Evolutionary conservation across 2,113 vertebrate genomes (phyloP).

Genomic region (Brachyhypopomus gauderio): DNA sequence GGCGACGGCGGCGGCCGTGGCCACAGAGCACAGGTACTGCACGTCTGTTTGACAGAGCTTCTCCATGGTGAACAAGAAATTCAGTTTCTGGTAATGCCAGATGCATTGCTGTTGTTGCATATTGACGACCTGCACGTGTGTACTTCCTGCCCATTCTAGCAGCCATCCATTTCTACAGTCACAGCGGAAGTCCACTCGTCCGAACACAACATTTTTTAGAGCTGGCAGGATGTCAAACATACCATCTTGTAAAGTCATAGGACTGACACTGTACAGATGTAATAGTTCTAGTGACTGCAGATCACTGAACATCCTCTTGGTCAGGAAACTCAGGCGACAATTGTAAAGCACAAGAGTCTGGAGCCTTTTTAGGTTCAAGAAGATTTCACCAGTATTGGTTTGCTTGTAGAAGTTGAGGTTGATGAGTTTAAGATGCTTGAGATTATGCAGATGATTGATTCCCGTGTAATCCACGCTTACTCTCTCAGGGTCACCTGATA

Average conservation of each 20-base stretch:
- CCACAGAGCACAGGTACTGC: slow-evolving; percentile 52
- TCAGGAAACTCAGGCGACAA: slow-evolving; percentile 50
- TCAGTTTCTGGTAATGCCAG: slow-evolving; percentile 48
- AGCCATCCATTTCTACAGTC: slow-evolving; percentile 51
- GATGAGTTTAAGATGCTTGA: slow-evolving; percentile 54
- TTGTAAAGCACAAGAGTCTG: slow-evolving; percentile 48
- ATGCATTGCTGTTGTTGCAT: slow-evolving; percentile 49
- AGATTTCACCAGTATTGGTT: slow-evolving; percentile 22
- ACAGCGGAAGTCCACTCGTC: slow-evolving; percentile 53
- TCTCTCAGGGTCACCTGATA: slow-evolving; percentile 17
- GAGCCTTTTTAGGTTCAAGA: slow-evolving; percentile 50
- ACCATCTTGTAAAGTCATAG: slow-evolving; percentile 42
- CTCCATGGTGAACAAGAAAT: slow-evolving; percentile 57
- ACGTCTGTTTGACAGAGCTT: slow-evolving; percentile 54
- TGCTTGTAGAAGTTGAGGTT: slow-evolving; percentile 48
- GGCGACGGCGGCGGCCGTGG: slow-evolving; percentile 25
- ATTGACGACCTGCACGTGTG: slow-evolving; percentile 44
- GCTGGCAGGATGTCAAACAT: slow-evolving; percentile 35
- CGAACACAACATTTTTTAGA: slow-evolving; percentile 39
- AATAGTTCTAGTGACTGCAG: slow-evolving; percentile 49
- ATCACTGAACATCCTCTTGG: slow-evolving; percentile 48
- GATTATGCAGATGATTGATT: slow-evolving; percentile 38
- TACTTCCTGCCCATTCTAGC: slow-evolving; percentile 47
- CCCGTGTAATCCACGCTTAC: not conserved
- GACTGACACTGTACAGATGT: slow-evolving; percentile 41